Percentiles rank a stretch among this genome's conserved stretches.
Conservation (phyloP, 2,797 vertebrate genomes). For the Enteromius unitaeniatus region DNA sequence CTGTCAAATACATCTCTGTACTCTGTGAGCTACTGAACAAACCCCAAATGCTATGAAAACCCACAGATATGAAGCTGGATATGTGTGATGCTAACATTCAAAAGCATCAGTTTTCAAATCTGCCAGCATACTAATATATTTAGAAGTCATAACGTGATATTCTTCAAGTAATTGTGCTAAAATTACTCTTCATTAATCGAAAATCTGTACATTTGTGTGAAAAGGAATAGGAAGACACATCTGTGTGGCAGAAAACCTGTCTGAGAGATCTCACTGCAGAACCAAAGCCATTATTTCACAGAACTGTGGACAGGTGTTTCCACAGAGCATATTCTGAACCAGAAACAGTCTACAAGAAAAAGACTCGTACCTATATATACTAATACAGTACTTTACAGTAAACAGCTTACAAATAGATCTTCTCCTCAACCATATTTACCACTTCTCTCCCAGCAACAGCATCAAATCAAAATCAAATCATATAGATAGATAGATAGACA, state of each 20-base stretch:
- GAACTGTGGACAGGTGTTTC: slow-evolving; percentile 7
- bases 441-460: not conserved
- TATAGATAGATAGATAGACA: not conserved
- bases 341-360: slow-evolving; percentile 2
- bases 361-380: not conserved
- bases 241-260: slow-evolving; percentile 49
- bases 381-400: no score
- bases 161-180: no score
- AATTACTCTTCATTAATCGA: no score
- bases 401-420: not conserved
- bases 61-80: no score
- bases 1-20: no score
- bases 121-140: no score
- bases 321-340: slow-evolving; percentile 1
- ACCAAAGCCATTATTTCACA: slow-evolving; percentile 23
- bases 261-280: slow-evolving; percentile 32
- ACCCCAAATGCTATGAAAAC: no score
- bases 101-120: no score
- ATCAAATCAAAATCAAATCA: not conserved
- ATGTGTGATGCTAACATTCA: no score
- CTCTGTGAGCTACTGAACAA: no score
- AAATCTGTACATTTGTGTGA: no score
- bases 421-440: not conserved
- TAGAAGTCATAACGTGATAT: no score
- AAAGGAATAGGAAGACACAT: slow-evolving; percentile 17